A percentile compares a stretch with the other conserved stretches of the same genome.
Conservation (phyloP, 2,113 vertebrate genomes). For the Paradisaea rubra region DNA sequence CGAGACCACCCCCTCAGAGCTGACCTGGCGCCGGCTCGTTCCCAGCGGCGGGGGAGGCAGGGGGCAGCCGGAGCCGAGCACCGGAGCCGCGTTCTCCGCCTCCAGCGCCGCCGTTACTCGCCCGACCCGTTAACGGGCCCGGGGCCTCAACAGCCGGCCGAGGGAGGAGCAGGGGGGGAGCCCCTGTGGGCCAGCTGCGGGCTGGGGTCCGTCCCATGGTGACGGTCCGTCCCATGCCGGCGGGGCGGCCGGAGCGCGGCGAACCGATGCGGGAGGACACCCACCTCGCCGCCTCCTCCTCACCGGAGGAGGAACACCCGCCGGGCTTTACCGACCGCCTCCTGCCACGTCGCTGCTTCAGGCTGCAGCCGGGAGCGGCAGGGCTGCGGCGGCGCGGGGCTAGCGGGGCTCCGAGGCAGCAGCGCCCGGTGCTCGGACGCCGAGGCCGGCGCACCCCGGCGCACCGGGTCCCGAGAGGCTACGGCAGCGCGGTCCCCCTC, state of each 20-base stretch:
- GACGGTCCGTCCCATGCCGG: not conserved
- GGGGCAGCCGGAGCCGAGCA: not conserved
- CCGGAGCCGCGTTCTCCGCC: not conserved
- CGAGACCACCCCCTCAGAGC: rapidly evolving
- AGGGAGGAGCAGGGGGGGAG: no score
- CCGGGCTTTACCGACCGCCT: not conserved
- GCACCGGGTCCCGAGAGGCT: not conserved
- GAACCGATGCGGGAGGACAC: not conserved
- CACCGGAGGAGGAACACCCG: not conserved
- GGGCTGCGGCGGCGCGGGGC: not conserved
- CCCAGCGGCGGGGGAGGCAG: not conserved
- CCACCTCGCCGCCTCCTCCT: not conserved
- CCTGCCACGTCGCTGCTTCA: not conserved
- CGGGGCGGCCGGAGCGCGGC: not conserved
- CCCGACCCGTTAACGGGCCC: not conserved
- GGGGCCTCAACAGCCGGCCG: not conserved
- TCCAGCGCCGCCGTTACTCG: not conserved
- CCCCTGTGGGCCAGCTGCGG: not conserved
- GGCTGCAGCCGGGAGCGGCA: not conserved
- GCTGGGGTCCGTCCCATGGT: not conserved
- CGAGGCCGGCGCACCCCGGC: not conserved
- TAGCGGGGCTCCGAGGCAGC: not conserved
- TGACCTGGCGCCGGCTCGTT: not conserved
- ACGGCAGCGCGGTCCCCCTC: not conserved
- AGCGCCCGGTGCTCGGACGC: not conserved